Evolutionary conservation across 2,113 vertebrate genomes (phyloP).

Genomic region (Grammomys dolichurus): DNA sequence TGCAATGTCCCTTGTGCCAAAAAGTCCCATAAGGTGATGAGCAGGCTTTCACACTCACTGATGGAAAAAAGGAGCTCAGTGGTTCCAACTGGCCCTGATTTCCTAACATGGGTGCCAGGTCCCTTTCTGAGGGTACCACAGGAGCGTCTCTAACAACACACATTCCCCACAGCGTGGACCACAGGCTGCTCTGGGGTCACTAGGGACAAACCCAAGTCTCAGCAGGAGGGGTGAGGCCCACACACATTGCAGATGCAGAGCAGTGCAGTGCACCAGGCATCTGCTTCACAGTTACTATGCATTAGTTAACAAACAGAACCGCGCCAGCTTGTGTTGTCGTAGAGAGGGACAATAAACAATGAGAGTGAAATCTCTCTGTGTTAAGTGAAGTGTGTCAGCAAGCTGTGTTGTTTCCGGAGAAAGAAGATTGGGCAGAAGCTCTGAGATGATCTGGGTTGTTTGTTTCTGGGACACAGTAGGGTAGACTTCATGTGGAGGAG

Average conservation of each 20-base stretch:
- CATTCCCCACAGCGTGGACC: rapidly evolving
- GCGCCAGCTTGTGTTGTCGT: neutral
- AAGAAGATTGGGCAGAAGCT: neutral
- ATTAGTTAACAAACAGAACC: neutral
- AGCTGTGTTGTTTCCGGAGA: neutral
- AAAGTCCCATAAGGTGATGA: neutral
- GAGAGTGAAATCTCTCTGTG: neutral
- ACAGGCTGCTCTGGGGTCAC: neutral
- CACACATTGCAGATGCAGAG: neutral
- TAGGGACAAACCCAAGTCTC: neutral
- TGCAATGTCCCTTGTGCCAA: neutral
- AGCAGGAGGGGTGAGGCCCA: neutral
- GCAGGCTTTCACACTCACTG: neutral
- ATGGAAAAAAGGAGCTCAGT: neutral
- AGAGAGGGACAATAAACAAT: neutral
- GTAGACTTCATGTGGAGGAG: neutral
- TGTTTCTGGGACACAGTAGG: neutral
- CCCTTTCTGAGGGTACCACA: neutral
- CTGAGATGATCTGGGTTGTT: neutral
- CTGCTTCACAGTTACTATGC: neutral
- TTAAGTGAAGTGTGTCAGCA: neutral
- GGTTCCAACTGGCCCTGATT: neutral
- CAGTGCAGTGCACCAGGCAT: neutral
- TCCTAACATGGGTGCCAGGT: neutral
- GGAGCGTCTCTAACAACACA: neutral